Conservation (phyloP, 2,113 vertebrate species). For the Numenius arquata region DNA sequence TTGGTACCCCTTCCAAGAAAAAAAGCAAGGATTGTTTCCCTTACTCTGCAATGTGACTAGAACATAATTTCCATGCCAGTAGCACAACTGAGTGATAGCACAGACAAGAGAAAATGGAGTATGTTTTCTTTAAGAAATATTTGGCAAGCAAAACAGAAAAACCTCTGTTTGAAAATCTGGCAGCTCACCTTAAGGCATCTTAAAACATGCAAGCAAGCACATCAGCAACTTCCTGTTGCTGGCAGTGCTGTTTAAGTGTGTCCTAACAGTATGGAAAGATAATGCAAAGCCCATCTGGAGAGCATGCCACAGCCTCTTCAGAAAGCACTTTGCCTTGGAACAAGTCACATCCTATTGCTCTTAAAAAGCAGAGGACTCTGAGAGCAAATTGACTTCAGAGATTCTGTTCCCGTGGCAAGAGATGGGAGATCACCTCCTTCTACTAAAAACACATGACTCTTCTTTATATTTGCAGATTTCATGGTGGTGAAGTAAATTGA, state of each 20-base stretch:
- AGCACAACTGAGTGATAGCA: background rate
- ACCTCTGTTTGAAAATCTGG: constrained; percentile 39
- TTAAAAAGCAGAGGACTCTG: background rate
- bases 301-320: constrained; percentile 18
- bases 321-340: constrained; percentile 16
- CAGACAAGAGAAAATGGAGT: background rate
- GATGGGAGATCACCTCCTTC: background rate
- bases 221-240: constrained; percentile 36
- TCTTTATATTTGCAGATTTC: background rate
- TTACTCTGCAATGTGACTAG: background rate
- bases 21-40: background rate
- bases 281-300: constrained; percentile 43
- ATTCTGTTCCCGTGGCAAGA: background rate
- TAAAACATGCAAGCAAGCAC: background rate
- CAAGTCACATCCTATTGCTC: background rate
- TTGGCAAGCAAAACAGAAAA: constrained; percentile 6
- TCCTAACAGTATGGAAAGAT: background rate
- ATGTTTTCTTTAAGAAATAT: constrained; percentile 40
- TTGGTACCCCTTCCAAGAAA: background rate
- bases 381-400: background rate
- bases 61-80: background rate
- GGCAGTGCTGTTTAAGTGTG: background rate
- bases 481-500: background rate
- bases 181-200: constrained; percentile 29
- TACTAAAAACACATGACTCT: background rate